Conservation (phyloP, 2,888 invertebrate species). For the Pseudanteris insignis region DNA sequence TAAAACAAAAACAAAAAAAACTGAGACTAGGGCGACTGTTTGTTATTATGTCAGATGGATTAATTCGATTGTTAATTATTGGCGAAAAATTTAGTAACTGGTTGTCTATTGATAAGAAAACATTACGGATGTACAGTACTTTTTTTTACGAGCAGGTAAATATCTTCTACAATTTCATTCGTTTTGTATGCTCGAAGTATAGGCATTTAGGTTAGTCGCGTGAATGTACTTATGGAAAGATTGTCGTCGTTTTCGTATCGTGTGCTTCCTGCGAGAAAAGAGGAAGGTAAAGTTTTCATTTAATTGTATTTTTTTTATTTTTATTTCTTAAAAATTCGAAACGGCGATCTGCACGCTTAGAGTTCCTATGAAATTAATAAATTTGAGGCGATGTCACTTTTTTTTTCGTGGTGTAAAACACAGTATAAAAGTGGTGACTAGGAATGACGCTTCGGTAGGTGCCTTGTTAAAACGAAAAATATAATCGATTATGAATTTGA, state of each 20-base stretch:
- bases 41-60: conserved; percentile 12
- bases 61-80: conserved; percentile 29
- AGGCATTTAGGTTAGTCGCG: conserved; percentile 23
- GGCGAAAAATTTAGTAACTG: conserved; percentile 28
- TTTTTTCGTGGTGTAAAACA: too few relatives aligned
- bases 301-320: too few relatives aligned
- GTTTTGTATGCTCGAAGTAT: conserved; percentile 1
- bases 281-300: neutral
- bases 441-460: too few relatives aligned
- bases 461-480: conserved; percentile 39
- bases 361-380: conserved; percentile 34
- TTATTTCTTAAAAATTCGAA: neutral
- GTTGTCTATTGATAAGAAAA: conserved; percentile 32
- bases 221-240: conserved; percentile 30
- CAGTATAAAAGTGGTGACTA: too few relatives aligned
- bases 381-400: conserved; percentile 5
- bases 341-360: conserved; percentile 35
- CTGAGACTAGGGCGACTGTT: conserved; percentile 1
- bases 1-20: neutral
- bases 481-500: conserved; percentile 15
- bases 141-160: conserved; percentile 3
- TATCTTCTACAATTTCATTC: neutral
- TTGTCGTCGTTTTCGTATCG: conserved; percentile 16
- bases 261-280: conserved; percentile 22
- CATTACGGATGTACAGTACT: conserved; percentile 22